Base-by-base conservation (phyloP, 2,888 invertebrate species). In the Callyntrura guangdongensis region DNA sequence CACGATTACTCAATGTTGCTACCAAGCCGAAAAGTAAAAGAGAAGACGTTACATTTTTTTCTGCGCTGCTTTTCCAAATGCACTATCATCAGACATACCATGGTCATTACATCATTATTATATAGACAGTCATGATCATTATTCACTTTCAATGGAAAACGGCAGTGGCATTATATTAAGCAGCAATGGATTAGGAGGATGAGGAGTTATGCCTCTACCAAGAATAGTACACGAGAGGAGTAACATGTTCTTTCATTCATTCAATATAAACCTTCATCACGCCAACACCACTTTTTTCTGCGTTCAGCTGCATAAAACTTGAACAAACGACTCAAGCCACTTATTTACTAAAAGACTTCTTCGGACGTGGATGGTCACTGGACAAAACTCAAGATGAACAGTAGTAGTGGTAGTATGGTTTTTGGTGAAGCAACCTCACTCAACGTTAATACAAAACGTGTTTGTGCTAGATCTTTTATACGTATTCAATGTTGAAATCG, bases 281-380 rank as follows among this genome's bases (percentile, higher is more conserved):
- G 53, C 22, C 22, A 77, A 77, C 53, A 25, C 49, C 25, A 77
- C 77, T 77, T 77, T 77, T 77, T 77, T 53, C n/a, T 25, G 49
- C 77, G 53, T 4, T 25, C 22, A 77, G 12, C 25, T 77, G 77
- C 49, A 77, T 53, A 77, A 49, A 77, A n/a, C 53, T 14, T 36
- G 36, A 36, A 6, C 2, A 6, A 36, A 36, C 36, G 6, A 36
- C 36, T 36, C 3, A 36, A 36, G 36, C 36, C 36, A 36, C 36
- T 36, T 6, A 36, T 36, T 36, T 6, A 36, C 36, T 36, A 4
- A 2, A 4, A 2, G 2, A 36, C 36, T 36, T 36, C 3, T 36
- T 36, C 36, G 36, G 36, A 36, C 6, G 6, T 36, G 36, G 36
- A 36, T 36, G 36, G 6, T 36, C 36, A 36, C 36, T 36, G 36